A percentile compares a stretch with the other conserved stretches of the same genome.
These are phyloP conservation scores for Eulemur mongoz DNA, from an alignment of 2,797 vertebrate species.

Conservation along the genomic window DNA sequence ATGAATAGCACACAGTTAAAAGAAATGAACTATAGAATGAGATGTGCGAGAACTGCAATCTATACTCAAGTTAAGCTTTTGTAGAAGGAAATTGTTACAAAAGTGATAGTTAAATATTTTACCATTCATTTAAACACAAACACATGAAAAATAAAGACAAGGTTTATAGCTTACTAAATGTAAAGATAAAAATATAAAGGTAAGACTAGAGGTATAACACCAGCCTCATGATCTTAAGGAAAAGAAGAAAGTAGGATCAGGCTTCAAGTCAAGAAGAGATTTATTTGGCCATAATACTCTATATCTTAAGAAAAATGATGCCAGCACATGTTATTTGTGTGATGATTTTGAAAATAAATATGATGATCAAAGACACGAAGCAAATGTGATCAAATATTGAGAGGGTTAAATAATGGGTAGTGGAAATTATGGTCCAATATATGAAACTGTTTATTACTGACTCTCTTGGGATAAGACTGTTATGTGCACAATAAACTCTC, in stretches of 20 bases:
- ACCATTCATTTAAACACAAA: background rate
- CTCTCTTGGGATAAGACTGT: background rate
- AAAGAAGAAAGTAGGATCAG: background rate
- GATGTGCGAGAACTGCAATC: background rate
- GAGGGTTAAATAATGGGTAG: background rate
- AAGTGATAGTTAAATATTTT: background rate
- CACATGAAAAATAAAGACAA: background rate
- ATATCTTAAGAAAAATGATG: background rate
- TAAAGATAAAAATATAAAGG: background rate
- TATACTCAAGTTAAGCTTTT: background rate
- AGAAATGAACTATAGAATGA: background rate
- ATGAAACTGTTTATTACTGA: background rate
- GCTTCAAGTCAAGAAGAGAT: background rate
- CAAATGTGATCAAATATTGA: background rate
- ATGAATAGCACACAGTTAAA: background rate
- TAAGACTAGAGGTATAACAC: background rate
- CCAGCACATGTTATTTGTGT: background rate
- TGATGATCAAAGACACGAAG: background rate
- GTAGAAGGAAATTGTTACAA: background rate
- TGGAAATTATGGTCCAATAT: background rate
- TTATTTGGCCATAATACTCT: background rate
- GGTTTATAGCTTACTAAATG: background rate
- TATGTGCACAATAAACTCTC: background rate
- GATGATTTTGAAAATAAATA: background rate
- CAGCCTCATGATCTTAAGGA: background rate